Evolutionary conservation across 2,797 vertebrate genomes (phyloP).

Genomic region (Loriculus beryllinus): DNA sequence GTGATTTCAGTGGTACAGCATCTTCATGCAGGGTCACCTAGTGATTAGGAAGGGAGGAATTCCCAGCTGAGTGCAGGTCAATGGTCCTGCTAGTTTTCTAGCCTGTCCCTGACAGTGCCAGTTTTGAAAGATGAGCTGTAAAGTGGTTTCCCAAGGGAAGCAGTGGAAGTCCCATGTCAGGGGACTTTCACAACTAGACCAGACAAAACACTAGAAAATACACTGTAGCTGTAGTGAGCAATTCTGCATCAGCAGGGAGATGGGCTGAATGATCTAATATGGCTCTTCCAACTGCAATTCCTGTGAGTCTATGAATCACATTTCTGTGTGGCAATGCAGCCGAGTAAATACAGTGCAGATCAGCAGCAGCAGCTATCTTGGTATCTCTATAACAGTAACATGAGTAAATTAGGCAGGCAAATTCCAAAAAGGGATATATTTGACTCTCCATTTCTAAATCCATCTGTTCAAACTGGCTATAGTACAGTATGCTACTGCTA

Average conservation of each 20-base stretch:
- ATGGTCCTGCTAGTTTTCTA: background rate
- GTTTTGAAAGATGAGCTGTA: conserved; percentile 51
- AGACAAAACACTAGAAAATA: conserved; percentile 57
- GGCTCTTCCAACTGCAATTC: conserved; percentile 63
- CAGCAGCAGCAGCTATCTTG: conserved; percentile 49
- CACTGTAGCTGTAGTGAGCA: conserved; percentile 22
- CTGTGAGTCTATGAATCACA: conserved; percentile 65
- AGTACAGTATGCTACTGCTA: conserved; percentile 20
- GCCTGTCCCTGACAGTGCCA: conserved; percentile 24
- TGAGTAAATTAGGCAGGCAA: conserved; percentile 65
- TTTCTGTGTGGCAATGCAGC: conserved; percentile 52
- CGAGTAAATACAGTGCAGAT: conserved; percentile 62
- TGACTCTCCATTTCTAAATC: conserved; percentile 64
- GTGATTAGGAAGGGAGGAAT: conserved; percentile 15
- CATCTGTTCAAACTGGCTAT: conserved; percentile 72
- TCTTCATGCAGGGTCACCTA: background rate
- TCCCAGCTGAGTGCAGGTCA: background rate
- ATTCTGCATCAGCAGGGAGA: conserved; percentile 56
- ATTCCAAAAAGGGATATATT: conserved; percentile 67
- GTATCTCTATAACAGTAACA: conserved; percentile 55
- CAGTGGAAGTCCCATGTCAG: background rate
- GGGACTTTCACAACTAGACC: conserved; percentile 43
- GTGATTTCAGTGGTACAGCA: background rate
- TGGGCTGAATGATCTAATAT: conserved; percentile 64
- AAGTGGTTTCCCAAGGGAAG: conserved; percentile 27